These are phyloP conservation scores for Steatocranus sp. DNA, from an alignment of 2,797 vertebrate species.

Conservation along the genomic window DNA sequence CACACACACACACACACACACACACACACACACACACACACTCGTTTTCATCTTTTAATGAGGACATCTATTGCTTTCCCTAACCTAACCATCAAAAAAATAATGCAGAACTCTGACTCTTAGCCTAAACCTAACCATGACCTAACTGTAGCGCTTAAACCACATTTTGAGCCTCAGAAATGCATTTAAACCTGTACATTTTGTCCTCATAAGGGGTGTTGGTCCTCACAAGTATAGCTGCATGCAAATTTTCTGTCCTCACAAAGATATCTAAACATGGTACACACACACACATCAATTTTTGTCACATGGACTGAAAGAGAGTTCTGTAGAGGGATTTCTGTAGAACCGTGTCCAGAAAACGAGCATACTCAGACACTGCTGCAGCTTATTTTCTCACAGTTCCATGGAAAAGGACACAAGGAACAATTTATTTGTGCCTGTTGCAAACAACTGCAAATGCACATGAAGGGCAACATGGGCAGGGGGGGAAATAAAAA, in stretches of 20 bases:
- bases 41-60: background rate
- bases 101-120: background rate
- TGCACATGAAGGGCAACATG: background rate
- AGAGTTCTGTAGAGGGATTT: constrained; percentile 34
- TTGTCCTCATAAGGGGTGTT: background rate
- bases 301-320: constrained; percentile 51
- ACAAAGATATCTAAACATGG: background rate
- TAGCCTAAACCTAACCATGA: background rate
- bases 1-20: background rate
- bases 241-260: background rate
- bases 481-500: background rate
- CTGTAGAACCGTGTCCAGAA: constrained; percentile 44
- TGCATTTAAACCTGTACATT: background rate
- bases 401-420: background rate
- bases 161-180: background rate
- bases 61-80: background rate
- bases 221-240: background rate
- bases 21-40: background rate
- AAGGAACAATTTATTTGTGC: background rate
- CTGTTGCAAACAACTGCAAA: background rate
- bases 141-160: background rate
- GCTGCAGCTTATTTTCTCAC: background rate
- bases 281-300: background rate
- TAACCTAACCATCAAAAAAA: background rate
- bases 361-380: background rate